Conservation (phyloP, 2,797 vertebrate genomes). For the Cottoperca gobio region DNA sequence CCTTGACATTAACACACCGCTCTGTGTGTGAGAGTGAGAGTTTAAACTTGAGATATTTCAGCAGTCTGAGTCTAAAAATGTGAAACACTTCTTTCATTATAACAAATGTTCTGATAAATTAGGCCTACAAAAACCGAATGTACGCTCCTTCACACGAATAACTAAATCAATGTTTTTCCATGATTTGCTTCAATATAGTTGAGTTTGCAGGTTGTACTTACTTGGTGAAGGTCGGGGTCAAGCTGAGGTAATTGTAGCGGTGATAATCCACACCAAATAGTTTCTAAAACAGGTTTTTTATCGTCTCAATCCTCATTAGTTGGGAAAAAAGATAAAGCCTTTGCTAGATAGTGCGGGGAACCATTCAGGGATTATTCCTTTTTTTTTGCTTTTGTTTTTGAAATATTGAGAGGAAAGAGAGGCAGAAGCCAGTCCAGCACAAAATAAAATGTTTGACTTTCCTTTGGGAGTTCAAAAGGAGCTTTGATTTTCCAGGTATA, state of each 20-base stretch:
- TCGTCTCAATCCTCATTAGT: slow-evolving; percentile 77
- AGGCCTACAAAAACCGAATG: not conserved
- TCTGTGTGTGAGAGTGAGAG: too few relatives aligned
- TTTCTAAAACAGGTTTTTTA: slow-evolving; percentile 69
- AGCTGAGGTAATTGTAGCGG: slow-evolving; percentile 80
- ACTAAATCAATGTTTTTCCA: not conserved
- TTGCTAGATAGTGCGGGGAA: slow-evolving; percentile 47
- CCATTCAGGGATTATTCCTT: slow-evolving; percentile 53
- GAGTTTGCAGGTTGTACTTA: slow-evolving; percentile 74
- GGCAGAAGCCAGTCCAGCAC: slow-evolving; percentile 56
- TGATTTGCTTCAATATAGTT: not conserved
- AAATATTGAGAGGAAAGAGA: slow-evolving; percentile 55
- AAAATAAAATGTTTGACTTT: slow-evolving; percentile 69
- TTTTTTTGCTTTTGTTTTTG: slow-evolving; percentile 31
- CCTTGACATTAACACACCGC: not conserved
- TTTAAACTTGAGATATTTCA: slow-evolving; percentile 29
- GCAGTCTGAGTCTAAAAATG: not conserved
- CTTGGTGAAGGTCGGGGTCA: slow-evolving; percentile 86
- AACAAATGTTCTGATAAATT: not conserved
- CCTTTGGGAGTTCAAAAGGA: slow-evolving; percentile 78
- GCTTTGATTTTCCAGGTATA: slow-evolving; percentile 73
- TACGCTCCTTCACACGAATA: slow-evolving; percentile 5
- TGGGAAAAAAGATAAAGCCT: slow-evolving; percentile 67
- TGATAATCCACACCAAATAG: slow-evolving; percentile 84
- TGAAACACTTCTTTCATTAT: not conserved